Evolutionary conservation across 2,797 vertebrate species (phyloP).

Genomic region (Syngnathus rostellatus): DNA sequence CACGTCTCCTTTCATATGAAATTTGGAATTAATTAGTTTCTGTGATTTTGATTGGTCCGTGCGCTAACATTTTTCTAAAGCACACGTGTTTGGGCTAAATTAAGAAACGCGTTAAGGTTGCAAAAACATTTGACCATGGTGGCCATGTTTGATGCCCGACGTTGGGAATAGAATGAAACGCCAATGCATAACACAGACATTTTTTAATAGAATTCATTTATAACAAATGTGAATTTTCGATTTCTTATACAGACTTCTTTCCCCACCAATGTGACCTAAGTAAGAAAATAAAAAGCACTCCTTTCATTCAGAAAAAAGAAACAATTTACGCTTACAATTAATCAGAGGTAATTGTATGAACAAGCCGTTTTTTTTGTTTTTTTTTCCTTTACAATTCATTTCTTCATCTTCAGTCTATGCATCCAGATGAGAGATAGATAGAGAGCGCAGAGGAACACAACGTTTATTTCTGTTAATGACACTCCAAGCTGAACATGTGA

Average conservation of each 20-base stretch:
- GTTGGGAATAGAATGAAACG: slow-evolving; percentile 69
- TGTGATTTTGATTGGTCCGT: too few species aligned
- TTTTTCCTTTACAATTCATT: slow-evolving; percentile 77
- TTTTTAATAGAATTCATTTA: slow-evolving; percentile 99
- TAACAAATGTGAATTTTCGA: slow-evolving; percentile 99
- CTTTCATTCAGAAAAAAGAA: slow-evolving; percentile 94
- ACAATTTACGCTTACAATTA: slow-evolving; percentile 98
- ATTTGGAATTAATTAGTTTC: too few species aligned
- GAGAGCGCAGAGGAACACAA: slow-evolving; percentile 98
- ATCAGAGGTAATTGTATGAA: slow-evolving; percentile 99
- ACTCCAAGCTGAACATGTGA: slow-evolving; percentile 93
- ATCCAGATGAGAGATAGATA: slow-evolving; percentile 89
- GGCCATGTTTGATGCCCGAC: slow-evolving; percentile 27
- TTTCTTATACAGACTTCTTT: slow-evolving; percentile 98
- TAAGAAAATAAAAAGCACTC: slow-evolving; percentile 99
- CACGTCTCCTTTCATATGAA: too few species aligned
- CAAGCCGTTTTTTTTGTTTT: slow-evolving; percentile 71
- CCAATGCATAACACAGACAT: slow-evolving; percentile 98
- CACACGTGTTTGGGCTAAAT: neutral
- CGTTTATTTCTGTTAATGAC: slow-evolving; percentile 94
- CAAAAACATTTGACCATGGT: neutral
- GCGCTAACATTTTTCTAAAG: neutral
- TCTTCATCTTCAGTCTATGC: slow-evolving; percentile 97
- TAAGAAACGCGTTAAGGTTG: neutral
- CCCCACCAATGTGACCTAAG: slow-evolving; percentile 98